Base-by-base conservation (phyloP, 1,140 invertebrate species). In the Tyrophagus putrescentiae region DNA sequence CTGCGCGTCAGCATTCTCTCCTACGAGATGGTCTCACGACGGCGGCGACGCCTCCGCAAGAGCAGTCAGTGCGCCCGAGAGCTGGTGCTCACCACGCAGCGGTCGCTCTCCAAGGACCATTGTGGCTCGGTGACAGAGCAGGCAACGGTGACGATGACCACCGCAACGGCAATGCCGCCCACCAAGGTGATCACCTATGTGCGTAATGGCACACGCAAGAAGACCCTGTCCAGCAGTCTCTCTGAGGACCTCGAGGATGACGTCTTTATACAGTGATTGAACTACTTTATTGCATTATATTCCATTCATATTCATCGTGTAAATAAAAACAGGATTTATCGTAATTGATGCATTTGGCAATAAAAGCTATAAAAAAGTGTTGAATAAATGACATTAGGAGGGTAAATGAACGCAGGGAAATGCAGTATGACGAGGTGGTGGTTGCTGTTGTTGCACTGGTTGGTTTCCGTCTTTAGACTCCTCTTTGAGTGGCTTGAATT, bases 261-360 rank as follows among this genome's bases (percentile, higher is more conserved):
- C 36, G 57, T 59, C 34, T 59, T 59, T 25, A 59, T 59, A 45
- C 36, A 57, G 44, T 57, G 31, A 57, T 4, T 45, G 3, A 59
- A 11, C 21, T 3, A 3, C 44, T 59, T 44, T 59, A n/a, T 25
- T 59, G 16, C 25, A 18, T 42, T 56, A 5, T 56, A 31, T 13
- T 36, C 18, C 16, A 52, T 21, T 39, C 27, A 52, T 16, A 28
- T n/a, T n/a, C n/a, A 21, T n/a, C 27, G 32, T 52, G 9, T 28
- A 3, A 1, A n/a, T 21, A 52, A 52, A 52, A 52, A 3, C 27
- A 52, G 4, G 16, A 3, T n/a, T 3, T 3, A 3, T 3, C 16
- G 32, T 28, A 52, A 9, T 52, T 1, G 18, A 42, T 42, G 18
- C 18, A 42, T 21, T 42, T 21, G 18, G 3, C 18, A 42, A 42